Evolutionary conservation across 2,797 vertebrate species (phyloP).

Genomic region (Netta rufina): DNA sequence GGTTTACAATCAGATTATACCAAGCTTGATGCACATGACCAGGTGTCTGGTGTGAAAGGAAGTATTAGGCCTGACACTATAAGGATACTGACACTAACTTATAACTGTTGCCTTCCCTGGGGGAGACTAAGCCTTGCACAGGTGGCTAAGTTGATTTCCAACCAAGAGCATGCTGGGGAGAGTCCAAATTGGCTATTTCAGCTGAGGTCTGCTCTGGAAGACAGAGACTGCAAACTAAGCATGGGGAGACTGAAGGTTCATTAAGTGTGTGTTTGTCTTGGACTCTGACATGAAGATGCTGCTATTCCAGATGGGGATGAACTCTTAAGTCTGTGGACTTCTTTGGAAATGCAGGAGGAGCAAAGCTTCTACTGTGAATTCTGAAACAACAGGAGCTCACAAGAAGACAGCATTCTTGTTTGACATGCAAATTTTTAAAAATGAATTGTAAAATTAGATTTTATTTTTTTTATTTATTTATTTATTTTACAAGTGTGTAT

Average conservation of each 20-base stretch:
- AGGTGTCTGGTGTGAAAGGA: background rate
- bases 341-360: background rate
- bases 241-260: background rate
- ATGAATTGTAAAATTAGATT: background rate
- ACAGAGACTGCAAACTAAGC: background rate
- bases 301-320: background rate
- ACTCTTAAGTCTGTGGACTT: background rate
- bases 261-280: slow-evolving; percentile 43
- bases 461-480: background rate
- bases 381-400: background rate
- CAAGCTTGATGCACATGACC: background rate
- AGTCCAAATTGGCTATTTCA: background rate
- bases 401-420: background rate
- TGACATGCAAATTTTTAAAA: background rate
- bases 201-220: background rate
- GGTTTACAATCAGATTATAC: background rate
- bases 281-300: slow-evolving; percentile 7
- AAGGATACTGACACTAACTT: background rate
- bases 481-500: background rate
- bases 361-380: background rate
- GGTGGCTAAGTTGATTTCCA: background rate
- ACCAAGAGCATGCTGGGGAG: background rate
- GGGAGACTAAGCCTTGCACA: background rate
- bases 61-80: background rate
- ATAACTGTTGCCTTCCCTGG: background rate